Conservation (phyloP, 2,888 invertebrate genomes). For the Drosophila pullipes region DNA sequence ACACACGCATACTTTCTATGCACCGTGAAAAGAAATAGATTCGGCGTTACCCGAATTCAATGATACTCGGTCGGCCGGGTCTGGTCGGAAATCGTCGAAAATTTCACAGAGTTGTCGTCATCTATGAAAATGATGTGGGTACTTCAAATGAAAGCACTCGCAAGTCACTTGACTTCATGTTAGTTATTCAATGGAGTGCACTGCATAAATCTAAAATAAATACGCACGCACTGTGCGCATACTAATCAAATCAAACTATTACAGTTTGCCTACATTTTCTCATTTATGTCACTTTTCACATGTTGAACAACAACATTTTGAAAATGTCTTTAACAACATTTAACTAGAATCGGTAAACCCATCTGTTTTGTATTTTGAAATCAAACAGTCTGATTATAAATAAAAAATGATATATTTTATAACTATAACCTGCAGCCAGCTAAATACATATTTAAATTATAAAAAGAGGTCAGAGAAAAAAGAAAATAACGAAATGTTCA, state of each 20-base stretch:
- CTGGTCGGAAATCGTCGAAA: constrained; percentile 39
- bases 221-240: constrained; percentile 6
- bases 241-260: constrained; percentile 3
- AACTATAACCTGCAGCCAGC: not conserved
- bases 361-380: not conserved
- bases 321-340: not conserved
- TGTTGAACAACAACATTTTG: constrained; percentile 13
- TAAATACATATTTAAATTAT: not conserved
- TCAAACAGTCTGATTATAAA: not conserved
- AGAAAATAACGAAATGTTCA: not conserved
- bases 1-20: constrained; percentile 47
- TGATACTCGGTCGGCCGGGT: constrained; percentile 35
- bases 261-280: not conserved
- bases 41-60: constrained; percentile 18
- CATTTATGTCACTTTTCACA: constrained; percentile 5
- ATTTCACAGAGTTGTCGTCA: constrained; percentile 46
- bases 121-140: constrained; percentile 57
- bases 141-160: constrained; percentile 33
- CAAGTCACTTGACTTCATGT: constrained; percentile 40
- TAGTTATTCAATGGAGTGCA: constrained; percentile 33
- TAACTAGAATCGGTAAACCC: not conserved
- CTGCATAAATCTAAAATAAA: constrained; percentile 32
- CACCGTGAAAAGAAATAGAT: constrained; percentile 43
- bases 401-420: not conserved
- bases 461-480: not conserved